These are phyloP conservation scores for Myopa testacea DNA, from an alignment of 2,888 invertebrate species.

Conservation along the genomic window DNA sequence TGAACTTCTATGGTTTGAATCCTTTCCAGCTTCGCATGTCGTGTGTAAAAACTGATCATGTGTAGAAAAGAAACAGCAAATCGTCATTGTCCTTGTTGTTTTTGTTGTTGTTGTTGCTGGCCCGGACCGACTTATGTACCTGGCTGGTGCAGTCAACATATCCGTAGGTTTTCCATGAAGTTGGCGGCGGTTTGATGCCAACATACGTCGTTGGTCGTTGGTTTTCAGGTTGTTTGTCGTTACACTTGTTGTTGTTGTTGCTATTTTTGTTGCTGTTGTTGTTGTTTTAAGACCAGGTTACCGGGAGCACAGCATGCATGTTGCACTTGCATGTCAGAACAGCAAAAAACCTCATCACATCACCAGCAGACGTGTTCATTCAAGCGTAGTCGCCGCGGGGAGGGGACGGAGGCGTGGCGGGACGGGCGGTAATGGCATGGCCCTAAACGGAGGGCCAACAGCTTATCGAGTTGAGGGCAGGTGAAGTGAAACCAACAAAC, in stretches of 20 bases:
- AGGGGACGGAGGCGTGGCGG: neutral
- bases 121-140: neutral
- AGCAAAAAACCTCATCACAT: conserved; percentile 31
- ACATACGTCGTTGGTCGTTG: neutral
- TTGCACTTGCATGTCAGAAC: conserved; percentile 29
- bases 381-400: neutral
- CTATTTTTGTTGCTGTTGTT: neutral
- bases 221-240: neutral
- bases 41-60: neutral
- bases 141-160: conserved; percentile 8
- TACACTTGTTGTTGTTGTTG: neutral
- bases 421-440: neutral
- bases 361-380: conserved; percentile 29
- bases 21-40: neutral
- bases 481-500: conserved; percentile 4
- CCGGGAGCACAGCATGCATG: conserved; percentile 27
- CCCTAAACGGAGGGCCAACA: neutral
- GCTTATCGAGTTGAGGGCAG: neutral
- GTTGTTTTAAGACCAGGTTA: neutral
- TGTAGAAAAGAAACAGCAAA: neutral
- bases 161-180: neutral
- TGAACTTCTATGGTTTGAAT: neutral
- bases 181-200: conserved; percentile 8
- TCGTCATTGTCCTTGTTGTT: too few relatives aligned
- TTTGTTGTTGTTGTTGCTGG: too few relatives aligned